Base-by-base conservation (phyloP, 2,113 vertebrate species). In the Mustelus asterias region DNA sequence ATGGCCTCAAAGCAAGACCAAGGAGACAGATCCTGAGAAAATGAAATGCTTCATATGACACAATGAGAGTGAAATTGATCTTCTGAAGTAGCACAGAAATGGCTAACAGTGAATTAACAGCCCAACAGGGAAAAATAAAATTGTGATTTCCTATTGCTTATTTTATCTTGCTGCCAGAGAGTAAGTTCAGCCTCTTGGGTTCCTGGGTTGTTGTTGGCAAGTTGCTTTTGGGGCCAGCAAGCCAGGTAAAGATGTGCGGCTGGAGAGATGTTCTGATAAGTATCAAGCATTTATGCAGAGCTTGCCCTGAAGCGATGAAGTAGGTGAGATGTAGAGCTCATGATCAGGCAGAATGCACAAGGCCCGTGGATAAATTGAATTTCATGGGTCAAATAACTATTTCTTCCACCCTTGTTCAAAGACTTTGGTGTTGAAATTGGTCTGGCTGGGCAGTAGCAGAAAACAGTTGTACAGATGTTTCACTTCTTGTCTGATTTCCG, bases 321-420 rank as follows among this genome's bases (percentile, higher is more conserved):
- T 86, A 44, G 37, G 14, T 48, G 83, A 22, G 37, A 24, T 67
- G 29, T 14, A 89, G 44, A 88, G 10, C 24, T 60, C 54, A 89
- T 54, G 86, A 89, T 60, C 48, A 14, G 26, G 26, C 14, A 11
- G 54, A 60, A 63, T 1, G 24, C 58, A 63, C 54, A 60, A 90
- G 26, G 44, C 83, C 41, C 24, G 8, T 44, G 41, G 26, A 60
- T 58, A 48, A 54, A 89, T 58, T 26, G 26, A 29, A 58, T 11
- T 90, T 90, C 88, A 90, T 90, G 88, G 54, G 54, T 11, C 48
- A 88, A 88, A 54, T 54, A 88, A 88, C 44, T 41, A 83, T 83
- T 83, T 88, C 85, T 54, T 29, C 24, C 11, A 60, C 54, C 0
- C 26, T 90, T 18, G 24, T 90, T 16, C 58, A 60, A 90, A 29